Percentiles rank a stretch among this genome's conserved stretches.
These are phyloP conservation scores for Parasteatoda lunata DNA, from an alignment of 2,888 invertebrate species.

Conservation along the genomic window DNA sequence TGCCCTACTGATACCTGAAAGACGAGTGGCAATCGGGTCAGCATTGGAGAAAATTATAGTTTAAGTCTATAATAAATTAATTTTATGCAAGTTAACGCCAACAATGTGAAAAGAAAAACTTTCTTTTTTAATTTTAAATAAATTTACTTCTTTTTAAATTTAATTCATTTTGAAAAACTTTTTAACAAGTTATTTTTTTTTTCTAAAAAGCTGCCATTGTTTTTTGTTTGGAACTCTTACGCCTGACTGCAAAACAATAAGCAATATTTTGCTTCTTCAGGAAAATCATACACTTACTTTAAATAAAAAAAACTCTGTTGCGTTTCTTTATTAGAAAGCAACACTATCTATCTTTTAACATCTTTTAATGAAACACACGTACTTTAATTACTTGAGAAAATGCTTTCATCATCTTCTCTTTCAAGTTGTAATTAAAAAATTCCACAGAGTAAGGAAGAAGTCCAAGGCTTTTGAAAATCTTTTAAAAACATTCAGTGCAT, in stretches of 20 bases:
- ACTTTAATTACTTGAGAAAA: constrained; percentile 34
- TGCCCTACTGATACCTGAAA: no score
- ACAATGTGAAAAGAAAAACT: no score
- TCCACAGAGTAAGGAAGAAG: constrained; percentile 31
- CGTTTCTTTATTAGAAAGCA: neutral
- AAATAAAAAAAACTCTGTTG: neutral
- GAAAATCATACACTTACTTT: neutral
- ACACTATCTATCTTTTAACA: neutral
- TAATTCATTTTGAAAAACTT: no score
- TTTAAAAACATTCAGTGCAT: constrained; percentile 21
- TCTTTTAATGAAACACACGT: constrained; percentile 11
- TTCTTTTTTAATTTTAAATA: no score
- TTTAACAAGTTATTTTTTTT: neutral
- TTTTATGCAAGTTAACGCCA: no score
- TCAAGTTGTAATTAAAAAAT: constrained; percentile 58
- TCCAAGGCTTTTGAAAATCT: constrained; percentile 13
- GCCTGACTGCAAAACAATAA: neutral
- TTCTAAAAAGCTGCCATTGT: neutral
- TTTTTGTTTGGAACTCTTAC: neutral
- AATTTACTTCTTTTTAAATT: no score
- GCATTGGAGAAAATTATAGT: no score
- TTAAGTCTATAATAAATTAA: no score
- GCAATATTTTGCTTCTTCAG: neutral
- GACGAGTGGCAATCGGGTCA: no score
- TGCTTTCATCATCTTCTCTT: constrained; percentile 8